A percentile compares a stretch with the other conserved stretches of the same genome.
Conservation (phyloP, 2,888 invertebrate genomes). For the Ormyrus labotus region DNA sequence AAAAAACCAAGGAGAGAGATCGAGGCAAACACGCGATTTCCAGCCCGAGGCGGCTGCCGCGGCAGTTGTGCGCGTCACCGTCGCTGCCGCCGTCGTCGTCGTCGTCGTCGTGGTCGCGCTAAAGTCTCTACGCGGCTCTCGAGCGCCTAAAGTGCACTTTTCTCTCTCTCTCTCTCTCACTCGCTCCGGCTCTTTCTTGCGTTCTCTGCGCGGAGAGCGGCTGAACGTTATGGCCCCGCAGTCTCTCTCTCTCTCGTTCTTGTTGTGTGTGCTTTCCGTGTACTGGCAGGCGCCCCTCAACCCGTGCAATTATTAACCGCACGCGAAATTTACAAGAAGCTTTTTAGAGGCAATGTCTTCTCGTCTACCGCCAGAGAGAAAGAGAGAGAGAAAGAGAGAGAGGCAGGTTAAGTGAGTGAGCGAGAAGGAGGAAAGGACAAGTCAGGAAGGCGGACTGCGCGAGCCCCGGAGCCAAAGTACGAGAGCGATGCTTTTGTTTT, state of each 20-base stretch:
- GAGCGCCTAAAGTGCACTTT: conserved; percentile 28
- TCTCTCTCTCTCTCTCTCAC: conserved; percentile 13
- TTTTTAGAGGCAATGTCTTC: conserved; percentile 22
- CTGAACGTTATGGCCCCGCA: no score
- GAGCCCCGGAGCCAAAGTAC: conserved; percentile 9
- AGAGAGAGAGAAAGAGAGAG: not conserved
- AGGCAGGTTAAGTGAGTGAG: not conserved
- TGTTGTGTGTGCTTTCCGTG: not conserved
- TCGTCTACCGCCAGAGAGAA: not conserved
- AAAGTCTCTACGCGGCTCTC: conserved; percentile 43
- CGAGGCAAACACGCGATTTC: conserved; percentile 40
- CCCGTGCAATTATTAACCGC: conserved; percentile 47
- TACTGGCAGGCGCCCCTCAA: conserved; percentile 21
- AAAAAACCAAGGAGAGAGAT: not conserved
- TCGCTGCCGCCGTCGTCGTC: no score
- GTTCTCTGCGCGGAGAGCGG: no score
- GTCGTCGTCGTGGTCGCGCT: conserved; percentile 26
- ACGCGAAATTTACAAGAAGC: conserved; percentile 49
- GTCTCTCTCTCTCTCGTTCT: no score
- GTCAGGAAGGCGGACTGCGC: not conserved
- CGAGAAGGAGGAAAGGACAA: not conserved
- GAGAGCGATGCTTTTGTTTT: conserved; percentile 43
- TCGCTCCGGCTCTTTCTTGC: not conserved
- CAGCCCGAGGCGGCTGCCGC: conserved; percentile 16
- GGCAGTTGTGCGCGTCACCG: conserved; percentile 8